Evolutionary conservation across 2,888 invertebrate genomes (phyloP), one percentile per base, ranked within the genome.

Genomic region (Andrena camellia): DNA sequence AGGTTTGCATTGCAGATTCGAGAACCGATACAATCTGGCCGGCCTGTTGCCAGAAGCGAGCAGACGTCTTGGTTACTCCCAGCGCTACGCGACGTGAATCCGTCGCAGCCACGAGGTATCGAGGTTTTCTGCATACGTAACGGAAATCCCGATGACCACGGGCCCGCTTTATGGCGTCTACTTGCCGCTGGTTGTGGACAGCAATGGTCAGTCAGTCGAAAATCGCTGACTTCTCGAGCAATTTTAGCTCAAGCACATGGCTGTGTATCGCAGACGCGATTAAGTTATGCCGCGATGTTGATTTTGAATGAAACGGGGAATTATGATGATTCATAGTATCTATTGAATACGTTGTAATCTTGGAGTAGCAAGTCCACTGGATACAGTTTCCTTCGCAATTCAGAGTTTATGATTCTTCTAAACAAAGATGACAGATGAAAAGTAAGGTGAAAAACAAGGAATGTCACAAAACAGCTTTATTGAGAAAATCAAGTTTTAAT

Each of bases 1-100:
- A 77, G 71, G 88, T 86, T 88, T 88, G 88, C 88, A 88, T 84
- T 88, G 88, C 86, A 84, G 81, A 88, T 84, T 78, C 81, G 73
- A 66, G 71, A 48, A 48, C 72, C 17, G 86, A 88, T 88, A 86
- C 83, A 79, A 86, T 88, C 88, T 81, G 69, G 33, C 62, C 78
- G 76, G 80, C 74, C 69, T 64, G 77, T 42, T 79, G 81, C 83
- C 87, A 81, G 82, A 35, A 80, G 52, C 77, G 52, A 62, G 68
- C 62, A 68, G 48, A 71, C 68, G 57, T 71, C 73, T 75, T 70
- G 84, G 69, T 83, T 70, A 67, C 77, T 42, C 8, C 2, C 20
- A 23, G 69, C 57, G 73, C 70, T 52, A 57, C 63, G 59, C 80
- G 76, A 70, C 68, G 63, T 42, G 87, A 79, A 87, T 86, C 48